Base-by-base conservation (phyloP, 2,113 vertebrate species). In the Oncorhynchus kisutch region DNA sequence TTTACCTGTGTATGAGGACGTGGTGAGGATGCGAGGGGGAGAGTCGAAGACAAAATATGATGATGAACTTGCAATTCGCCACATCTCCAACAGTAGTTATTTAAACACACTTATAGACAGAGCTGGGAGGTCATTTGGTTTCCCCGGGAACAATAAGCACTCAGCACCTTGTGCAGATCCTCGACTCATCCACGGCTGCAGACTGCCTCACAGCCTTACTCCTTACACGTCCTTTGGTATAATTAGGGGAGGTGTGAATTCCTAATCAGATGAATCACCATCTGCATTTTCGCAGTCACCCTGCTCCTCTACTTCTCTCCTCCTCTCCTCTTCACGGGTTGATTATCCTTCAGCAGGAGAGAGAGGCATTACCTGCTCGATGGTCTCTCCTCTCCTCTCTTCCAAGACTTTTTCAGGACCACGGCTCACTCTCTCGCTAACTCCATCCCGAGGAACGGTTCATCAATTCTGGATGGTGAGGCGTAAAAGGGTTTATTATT, bases 221-320 rank as follows among this genome's bases (percentile, higher is more conserved):
- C 72, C 71, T 78, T 59, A 82, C 87, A 73, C 49, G 82, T 90
- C 88, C 86, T 89, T 78, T 86, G 81, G 84, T 86, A 72, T 82
- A 91, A 90, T 90, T 90, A 88, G 73, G 66, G 77, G 86, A 89
- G 80, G 75, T 80, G 89, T 88, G 91, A 91, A 93, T 91, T 89
- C 81, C 85, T 88, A 79, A 91, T 91, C 87, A 91, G 89, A 90
- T 85, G 82, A 85, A 88, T 82, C 82, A 84, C 87, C 83, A 86
- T 86, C 91, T 89, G 88, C 82, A 89, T 88, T 88, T 80, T 75
- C 64, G 78, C 74, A 73, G 78, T 34, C 14, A 13, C 60, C 12
- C 39, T 3, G 16, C 70, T 60, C 77, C 70, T 57, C 78, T 62
- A 3, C n/a, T 22, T 16, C n/a, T 16, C 20, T 22, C 20, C 49